Base-by-base conservation (phyloP, 2,113 vertebrate species). In the Myotis davidii region DNA sequence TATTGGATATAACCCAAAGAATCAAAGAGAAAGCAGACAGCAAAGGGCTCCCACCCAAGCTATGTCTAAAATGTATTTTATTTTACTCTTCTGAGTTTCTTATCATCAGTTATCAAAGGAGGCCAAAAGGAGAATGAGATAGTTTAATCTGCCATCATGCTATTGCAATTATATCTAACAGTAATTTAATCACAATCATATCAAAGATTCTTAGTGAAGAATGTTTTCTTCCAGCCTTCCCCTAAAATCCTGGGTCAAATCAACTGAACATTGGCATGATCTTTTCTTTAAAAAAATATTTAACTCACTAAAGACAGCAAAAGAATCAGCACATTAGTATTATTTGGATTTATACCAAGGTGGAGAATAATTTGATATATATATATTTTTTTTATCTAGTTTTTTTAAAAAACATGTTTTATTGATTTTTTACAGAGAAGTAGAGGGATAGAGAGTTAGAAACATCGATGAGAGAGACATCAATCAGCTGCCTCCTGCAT, bases 11-110 rank as follows among this genome's bases (percentile, higher is more conserved):
- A 94, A 96, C 56, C 96, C 98, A 98, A 97, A 97, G 84, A 98
- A 98, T 96, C 96, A 98, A 92, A 98, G 95, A 96, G 97, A 97
- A 98, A 98, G 89, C 92, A 96, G 90, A 97, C 94, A 97, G 97
- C 94, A 92, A 96, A 97, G 94, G 93, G 86, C 96, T 97, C 96
- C 96, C 94, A 96, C 92, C 94, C 95, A 98, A 97, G 85, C 96
- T 97, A 73, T 91, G 92, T 97, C 89, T 11, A 0, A 97, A 97
- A 98, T 98, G 94, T 98, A 54, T 98, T 97, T 96, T 97, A 95
- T 98, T 98, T 96, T 98, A 97, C 76, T 97, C 97, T 95, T 94
- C 96, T 97, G n/a, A 96, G 59, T 98, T 98, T 92, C 86, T 98
- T 92, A 97, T 93, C 94, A 96, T 95, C 70, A 97, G 85, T 95